Evolutionary conservation across 2,797 vertebrate species (phyloP), one percentile per base, ranked within the genome.

Genomic region (Monodelphis domestica): DNA sequence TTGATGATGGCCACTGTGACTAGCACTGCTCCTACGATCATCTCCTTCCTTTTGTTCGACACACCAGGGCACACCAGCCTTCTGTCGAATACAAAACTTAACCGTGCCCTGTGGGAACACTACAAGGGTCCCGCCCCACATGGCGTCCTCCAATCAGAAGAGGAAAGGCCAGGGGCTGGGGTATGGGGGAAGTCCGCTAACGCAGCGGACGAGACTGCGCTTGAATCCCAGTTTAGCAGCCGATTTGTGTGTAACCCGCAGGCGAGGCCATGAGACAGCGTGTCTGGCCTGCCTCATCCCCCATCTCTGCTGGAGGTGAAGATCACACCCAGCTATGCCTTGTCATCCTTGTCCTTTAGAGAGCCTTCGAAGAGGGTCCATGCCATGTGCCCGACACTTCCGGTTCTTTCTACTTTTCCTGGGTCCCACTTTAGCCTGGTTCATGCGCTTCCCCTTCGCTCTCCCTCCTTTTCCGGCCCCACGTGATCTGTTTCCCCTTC

Each of bases 31-130:
- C 45, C 54, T 96, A 54, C 91, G 84, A 63, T 93, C 54, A 33
- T 95, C 28, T 92, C 94, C 59, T 95, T 90, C 87, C 57, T 96
- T 95, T 94, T 57, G 63, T 88, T 96, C 96, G 53, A 91, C 92
- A 93, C 94, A 92, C 52, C 90, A 89, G n/a, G n/a, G n/a, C n/a
- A n/a, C n/a, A 53, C 96, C 38, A 90, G 57, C 50, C 51, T n/a
- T 96, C 93, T 95, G 90, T 97, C 93, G 96, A 88, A 89, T 94
- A 26, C 90, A 96, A 84, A 50, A 90, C 55, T 94, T 94, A 94
- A 96, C 94, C 33, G 29, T 91, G 95, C 87, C 21, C 38, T 45
- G 45, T 78, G 26, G 56, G 89, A 91, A 84, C 51, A 87, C 53
- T 93, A 93, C 54, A 92, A 91, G 30, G 89, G 84, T 88, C 91